Conservation (phyloP, 2,888 invertebrate species). For the Psococerastis gibbosa region DNA sequence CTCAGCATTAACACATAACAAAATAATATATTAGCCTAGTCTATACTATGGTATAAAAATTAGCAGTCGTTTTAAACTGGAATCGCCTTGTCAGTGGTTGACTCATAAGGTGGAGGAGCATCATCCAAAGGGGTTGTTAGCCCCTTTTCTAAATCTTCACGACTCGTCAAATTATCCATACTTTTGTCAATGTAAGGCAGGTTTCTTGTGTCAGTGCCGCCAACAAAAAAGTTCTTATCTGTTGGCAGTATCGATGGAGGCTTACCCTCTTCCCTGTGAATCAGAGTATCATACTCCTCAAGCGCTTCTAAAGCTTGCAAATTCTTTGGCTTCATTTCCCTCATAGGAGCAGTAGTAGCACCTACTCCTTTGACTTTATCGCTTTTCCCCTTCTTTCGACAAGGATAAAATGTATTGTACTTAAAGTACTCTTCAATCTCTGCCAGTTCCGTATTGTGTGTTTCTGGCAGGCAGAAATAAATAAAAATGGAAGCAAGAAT, state of each 20-base stretch:
- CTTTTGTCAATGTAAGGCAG: conserved; percentile 6
- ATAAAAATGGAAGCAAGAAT: conserved; percentile 24
- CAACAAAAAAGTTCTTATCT: background rate
- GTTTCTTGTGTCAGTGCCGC: background rate
- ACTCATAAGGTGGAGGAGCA: too few relatives aligned
- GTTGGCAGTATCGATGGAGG: background rate
- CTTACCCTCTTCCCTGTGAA: background rate
- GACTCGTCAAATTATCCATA: background rate
- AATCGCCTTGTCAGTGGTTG: too few relatives aligned
- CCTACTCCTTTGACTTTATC: background rate
- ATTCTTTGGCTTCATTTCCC: background rate
- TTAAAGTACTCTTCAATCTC: conserved; percentile 31
- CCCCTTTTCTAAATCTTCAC: background rate
- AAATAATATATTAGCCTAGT: too few relatives aligned
- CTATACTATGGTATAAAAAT: too few relatives aligned
- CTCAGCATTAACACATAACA: too few relatives aligned
- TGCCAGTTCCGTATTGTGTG: conserved; percentile 28
- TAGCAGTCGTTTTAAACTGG: too few relatives aligned
- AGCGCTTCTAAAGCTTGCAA: background rate
- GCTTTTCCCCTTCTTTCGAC: conserved; percentile 6
- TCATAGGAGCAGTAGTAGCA: background rate
- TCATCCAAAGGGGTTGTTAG: too few relatives aligned
- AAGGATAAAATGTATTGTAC: conserved; percentile 4
- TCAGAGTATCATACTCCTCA: conserved; percentile 7
- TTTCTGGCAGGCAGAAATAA: conserved; percentile 30